phyloP scores from a whole-genome alignment of 2,888 invertebrate species.

The Hirtodrosophila trivittata region DNA sequence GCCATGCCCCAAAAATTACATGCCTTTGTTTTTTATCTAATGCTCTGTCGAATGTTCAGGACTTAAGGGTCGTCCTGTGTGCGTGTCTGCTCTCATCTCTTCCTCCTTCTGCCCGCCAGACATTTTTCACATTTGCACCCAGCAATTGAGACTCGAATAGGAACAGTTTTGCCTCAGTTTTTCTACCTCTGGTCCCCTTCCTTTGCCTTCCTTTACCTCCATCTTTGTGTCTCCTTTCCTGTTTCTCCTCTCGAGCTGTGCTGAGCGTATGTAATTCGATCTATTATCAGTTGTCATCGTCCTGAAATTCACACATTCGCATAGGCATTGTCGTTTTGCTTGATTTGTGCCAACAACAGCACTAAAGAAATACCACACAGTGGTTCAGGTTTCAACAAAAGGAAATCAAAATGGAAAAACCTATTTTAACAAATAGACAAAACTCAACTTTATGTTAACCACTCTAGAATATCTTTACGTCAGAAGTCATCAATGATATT shows the following conservation, averaged over 20 bases:
- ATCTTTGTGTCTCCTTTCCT: conserved; percentile 2
- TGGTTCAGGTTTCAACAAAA: conserved; percentile 1
- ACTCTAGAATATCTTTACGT: no score
- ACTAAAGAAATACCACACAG: conserved; percentile 40
- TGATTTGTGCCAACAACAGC: conserved; percentile 64
- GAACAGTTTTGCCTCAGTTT: conserved; percentile 6
- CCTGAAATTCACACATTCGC: conserved; percentile 76
- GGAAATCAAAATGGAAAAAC: rapidly evolving
- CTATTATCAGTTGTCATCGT: conserved; percentile 82
- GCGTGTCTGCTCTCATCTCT: conserved; percentile 1
- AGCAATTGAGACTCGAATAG: conserved; percentile 29
- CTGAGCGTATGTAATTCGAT: conserved; percentile 77
- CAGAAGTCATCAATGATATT: no score
- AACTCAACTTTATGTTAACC: no score
- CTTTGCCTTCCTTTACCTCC: neutral
- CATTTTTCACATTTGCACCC: conserved; percentile 57
- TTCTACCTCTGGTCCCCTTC: neutral
- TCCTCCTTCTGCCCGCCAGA: conserved; percentile 26
- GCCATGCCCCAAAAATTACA: conserved; percentile 66
- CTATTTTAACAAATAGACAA: no score
- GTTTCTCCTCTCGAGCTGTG: conserved; percentile 17
- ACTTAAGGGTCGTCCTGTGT: conserved; percentile 53
- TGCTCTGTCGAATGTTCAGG: conserved; percentile 53
- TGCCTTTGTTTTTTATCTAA: conserved; percentile 75
- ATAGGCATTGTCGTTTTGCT: conserved; percentile 69